phyloP scores from a whole-genome alignment of 2,888 invertebrate species.

The Itoplectis maculator region DNA sequence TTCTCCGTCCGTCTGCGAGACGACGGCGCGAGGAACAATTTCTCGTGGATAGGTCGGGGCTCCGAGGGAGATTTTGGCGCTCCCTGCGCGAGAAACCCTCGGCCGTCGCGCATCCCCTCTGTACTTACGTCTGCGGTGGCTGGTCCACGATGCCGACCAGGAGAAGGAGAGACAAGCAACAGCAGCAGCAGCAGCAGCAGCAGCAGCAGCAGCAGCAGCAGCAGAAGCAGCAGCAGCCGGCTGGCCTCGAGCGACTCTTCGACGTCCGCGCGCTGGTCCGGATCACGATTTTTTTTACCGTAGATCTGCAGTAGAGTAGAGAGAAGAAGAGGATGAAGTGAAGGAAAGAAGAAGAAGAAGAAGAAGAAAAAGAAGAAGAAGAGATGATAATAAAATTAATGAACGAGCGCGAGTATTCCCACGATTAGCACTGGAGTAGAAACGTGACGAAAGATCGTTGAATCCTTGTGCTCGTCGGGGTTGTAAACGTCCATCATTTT shows the following conservation, averaged over 20 bases:
- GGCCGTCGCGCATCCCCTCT: conserved; percentile 40
- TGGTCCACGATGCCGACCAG: conserved; percentile 66
- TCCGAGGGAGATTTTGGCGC: conserved; percentile 2
- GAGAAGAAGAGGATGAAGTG: conserved; percentile 7
- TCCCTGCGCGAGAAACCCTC: conserved; percentile 22
- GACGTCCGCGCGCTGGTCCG: conserved; percentile 39
- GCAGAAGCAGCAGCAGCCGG: too few species aligned
- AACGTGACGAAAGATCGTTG: conserved; percentile 33
- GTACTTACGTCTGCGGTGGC: conserved; percentile 69
- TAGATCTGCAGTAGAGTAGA: conserved; percentile 59
- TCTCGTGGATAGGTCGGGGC: conserved; percentile 27
- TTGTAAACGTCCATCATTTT: neutral
- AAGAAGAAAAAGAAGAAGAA: conserved; percentile 24
- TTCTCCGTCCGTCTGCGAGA: conserved; percentile 21
- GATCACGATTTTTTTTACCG: conserved; percentile 38
- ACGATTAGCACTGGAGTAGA: conserved; percentile 29
- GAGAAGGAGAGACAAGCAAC: conserved; percentile 12
- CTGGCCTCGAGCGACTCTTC: conserved; percentile 29
- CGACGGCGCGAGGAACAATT: conserved; percentile 26
- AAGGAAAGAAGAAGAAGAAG: neutral
- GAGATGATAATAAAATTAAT: conserved; percentile 41
- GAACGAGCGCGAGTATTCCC: conserved; percentile 23
- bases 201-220: too few species aligned
- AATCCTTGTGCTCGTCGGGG: conserved; percentile 47
- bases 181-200: too few species aligned